A percentile compares a stretch with the other conserved stretches of the same genome.
These are phyloP conservation scores for Cyclophora albipunctata DNA, from an alignment of 2,888 invertebrate species.

Conservation along the genomic window DNA sequence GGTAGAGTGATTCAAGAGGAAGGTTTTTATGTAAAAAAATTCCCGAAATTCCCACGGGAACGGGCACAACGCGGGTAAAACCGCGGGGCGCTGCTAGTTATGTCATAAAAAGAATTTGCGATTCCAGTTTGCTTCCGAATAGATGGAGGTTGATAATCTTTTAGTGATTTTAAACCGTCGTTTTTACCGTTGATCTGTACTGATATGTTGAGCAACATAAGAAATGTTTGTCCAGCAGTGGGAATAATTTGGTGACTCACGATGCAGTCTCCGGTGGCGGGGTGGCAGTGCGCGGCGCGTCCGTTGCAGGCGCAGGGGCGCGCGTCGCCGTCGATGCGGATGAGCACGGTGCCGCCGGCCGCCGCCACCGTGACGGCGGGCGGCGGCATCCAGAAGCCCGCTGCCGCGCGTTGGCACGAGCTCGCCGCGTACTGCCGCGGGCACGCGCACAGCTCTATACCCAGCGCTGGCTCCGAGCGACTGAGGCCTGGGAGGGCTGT, in stretches of 20 bases:
- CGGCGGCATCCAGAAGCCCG: conserved; percentile 85
- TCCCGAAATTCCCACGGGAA: too few relatives aligned
- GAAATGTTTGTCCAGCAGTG: too few relatives aligned
- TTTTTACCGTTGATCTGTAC: too few relatives aligned
- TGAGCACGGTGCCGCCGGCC: conserved; percentile 81
- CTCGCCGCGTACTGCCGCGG: conserved; percentile 86
- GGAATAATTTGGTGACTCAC: conserved; percentile 66
- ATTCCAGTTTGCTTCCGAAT: too few relatives aligned
- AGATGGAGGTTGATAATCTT: too few relatives aligned
- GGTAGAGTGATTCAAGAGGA: too few relatives aligned
- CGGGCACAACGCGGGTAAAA: too few relatives aligned
- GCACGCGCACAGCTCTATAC: conserved; percentile 91
- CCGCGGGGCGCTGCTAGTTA: too few relatives aligned
- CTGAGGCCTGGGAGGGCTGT: conserved; percentile 82
- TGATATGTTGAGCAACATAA: too few relatives aligned
- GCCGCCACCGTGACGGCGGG: conserved; percentile 50
- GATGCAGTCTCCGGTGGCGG: conserved; percentile 88
- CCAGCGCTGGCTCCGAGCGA: conserved; percentile 81
- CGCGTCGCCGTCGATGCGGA: conserved; percentile 86
- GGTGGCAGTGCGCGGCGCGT: conserved; percentile 85
- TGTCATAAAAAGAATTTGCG: too few relatives aligned
- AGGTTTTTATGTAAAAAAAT: too few relatives aligned
- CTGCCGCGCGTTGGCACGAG: conserved; percentile 92
- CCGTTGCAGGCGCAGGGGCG: conserved; percentile 88
- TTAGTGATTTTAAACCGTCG: too few relatives aligned